Conservation (phyloP, 2,113 vertebrate genomes). For the Prinia subflava region DNA sequence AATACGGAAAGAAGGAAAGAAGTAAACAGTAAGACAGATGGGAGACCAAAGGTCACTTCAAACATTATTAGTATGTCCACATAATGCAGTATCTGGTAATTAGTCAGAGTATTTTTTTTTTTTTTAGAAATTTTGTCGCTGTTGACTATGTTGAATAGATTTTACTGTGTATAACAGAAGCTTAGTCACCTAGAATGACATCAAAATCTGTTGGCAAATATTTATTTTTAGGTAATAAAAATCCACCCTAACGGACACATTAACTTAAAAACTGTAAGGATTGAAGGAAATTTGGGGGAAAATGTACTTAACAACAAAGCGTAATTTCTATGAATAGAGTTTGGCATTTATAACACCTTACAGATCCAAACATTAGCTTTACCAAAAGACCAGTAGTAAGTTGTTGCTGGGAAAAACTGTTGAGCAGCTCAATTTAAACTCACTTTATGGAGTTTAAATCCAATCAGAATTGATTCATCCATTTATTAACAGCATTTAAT, state of each 20-base stretch:
- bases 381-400: neutral
- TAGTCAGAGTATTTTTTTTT: neutral
- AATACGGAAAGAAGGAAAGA: neutral
- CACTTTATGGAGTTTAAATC: neutral
- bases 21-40: neutral
- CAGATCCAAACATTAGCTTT: neutral
- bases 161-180: neutral
- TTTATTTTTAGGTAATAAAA: neutral
- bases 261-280: neutral
- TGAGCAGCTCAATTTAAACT: neutral
- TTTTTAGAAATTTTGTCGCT: neutral
- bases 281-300: neutral
- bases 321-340: neutral
- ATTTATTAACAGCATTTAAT: neutral
- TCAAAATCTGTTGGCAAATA: neutral
- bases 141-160: neutral
- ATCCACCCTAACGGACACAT: rapidly evolving
- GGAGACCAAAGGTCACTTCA: neutral
- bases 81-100: neutral
- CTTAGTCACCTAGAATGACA: neutral
- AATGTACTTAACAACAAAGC: neutral
- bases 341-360: neutral
- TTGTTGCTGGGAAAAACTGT: neutral
- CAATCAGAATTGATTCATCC: neutral
- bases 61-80: neutral